Evolutionary conservation across 2,113 vertebrate genomes (phyloP).

Genomic region (Uria lomvia): DNA sequence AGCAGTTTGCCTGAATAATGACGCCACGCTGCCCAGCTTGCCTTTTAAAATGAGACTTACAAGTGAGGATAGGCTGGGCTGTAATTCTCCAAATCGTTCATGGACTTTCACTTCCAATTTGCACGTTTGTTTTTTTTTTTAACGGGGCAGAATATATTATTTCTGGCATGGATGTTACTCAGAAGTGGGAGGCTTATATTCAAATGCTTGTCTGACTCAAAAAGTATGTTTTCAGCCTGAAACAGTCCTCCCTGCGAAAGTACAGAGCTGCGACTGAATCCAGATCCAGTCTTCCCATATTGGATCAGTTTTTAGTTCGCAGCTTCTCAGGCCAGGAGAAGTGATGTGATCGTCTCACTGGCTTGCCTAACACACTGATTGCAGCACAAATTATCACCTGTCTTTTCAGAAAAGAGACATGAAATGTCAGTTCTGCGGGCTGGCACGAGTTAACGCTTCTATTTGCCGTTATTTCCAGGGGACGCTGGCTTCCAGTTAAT

Average conservation of each 20-base stretch:
- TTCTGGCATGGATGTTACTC: background rate
- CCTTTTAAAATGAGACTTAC: background rate
- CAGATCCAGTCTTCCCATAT: fast-evolving
- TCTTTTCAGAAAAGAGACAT: background rate
- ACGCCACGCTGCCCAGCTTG: background rate
- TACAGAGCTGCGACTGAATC: background rate
- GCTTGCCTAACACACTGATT: background rate
- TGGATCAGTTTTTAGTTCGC: background rate
- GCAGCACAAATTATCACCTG: background rate
- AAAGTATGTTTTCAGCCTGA: background rate
- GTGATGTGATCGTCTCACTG: background rate
- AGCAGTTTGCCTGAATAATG: background rate
- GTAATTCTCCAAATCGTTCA: background rate
- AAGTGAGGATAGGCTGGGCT: background rate
- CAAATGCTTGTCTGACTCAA: background rate
- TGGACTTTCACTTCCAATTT: background rate
- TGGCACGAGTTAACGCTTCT: background rate
- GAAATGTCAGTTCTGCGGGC: background rate
- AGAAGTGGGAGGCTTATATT: background rate
- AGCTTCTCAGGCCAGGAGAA: background rate
- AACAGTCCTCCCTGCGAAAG: background rate
- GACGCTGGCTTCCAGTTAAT: background rate
- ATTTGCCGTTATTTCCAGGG: background rate
- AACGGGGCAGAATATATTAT: background rate
- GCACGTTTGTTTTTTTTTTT: background rate